Evolutionary conservation across 2,113 vertebrate species (phyloP), one percentile per base, ranked within the genome.

Genomic region (Herpetotheres cachinnans): DNA sequence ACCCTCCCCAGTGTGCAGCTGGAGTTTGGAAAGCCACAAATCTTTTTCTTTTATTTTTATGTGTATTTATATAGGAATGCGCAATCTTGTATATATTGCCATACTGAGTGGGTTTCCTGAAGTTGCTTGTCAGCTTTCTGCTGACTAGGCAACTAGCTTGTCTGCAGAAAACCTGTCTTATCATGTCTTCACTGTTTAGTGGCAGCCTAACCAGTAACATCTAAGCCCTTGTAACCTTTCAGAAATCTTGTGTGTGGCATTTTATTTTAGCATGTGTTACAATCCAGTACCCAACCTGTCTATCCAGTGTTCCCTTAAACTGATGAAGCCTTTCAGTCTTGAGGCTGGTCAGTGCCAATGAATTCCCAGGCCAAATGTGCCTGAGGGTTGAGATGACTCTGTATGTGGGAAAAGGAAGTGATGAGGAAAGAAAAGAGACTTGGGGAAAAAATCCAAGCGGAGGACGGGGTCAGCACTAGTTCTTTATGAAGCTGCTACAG

Each of bases 71-170:
- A 62, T 59, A 95, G 50, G 47, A 86, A 50, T 49, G 42, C 2
- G 2, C 15, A 27, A 4, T 59, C n/a, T 70, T 66, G 2, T 1
- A 6, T 17, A 2, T 50, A 36, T 46, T 58, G 30, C 32, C 6
- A 1, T 59, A 29, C 9, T 38, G 13, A 54, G 10, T 1, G 0
- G 0, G 47, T 71, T 93, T 91, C 38, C 84, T 94, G 74, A 14
- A 1, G 4, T 36, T 82, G 30, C 27, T 73, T 91, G 36, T 56
- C 58, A 77, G 36, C 58, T 46, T 81, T 77, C 34, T 49, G 71
- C 82, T 62, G 18, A 6, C 46, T 19, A 62, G 30, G n/a, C 34
- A 87, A 26, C 38, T 20, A 29, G 12, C 85, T 76, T 76, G 34
- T 32, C 54, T 88, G 49, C 36, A 73, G 54, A 82, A 92, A 36